phyloP scores from a whole-genome alignment of 2,888 invertebrate species.

The Drosophila anomelani region DNA sequence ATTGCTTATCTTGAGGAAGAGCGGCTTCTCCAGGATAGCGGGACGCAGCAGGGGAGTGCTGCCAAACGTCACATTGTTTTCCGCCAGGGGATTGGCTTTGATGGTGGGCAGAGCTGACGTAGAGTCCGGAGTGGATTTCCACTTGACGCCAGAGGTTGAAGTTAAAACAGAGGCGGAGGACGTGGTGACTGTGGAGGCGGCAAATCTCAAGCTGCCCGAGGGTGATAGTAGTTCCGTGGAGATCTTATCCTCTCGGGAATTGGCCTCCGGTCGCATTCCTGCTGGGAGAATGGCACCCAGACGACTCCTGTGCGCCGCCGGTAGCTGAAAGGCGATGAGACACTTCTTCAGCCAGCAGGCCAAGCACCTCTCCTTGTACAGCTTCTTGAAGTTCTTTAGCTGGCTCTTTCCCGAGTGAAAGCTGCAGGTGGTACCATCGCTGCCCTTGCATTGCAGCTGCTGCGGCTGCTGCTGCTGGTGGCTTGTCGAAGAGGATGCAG shows the following conservation, averaged over 20 bases:
- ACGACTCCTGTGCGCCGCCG: conserved; percentile 88
- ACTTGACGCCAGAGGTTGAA: conserved; percentile 60
- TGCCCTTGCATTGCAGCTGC: conserved; percentile 79
- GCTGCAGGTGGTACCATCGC: conserved; percentile 87
- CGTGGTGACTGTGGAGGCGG: conserved; percentile 21
- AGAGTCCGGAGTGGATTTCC: conserved; percentile 73
- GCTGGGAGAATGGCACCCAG: conserved; percentile 89
- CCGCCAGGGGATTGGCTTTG: conserved; percentile 79
- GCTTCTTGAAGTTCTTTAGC: conserved; percentile 86
- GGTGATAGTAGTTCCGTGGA: conserved; percentile 62
- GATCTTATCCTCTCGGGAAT: conserved; percentile 59
- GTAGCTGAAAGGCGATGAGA: conserved; percentile 91
- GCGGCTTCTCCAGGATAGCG: conserved; percentile 81
- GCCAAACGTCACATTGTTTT: conserved; percentile 83
- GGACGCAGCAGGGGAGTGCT: conserved; percentile 81
- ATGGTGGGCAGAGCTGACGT: conserved; percentile 56
- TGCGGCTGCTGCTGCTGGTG: conserved; percentile 76
- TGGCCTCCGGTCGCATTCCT: conserved; percentile 64
- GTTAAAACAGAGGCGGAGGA: conserved; percentile 38
- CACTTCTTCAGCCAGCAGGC: conserved; percentile 96
- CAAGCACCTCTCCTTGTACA: conserved; percentile 91
- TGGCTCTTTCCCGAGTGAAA: conserved; percentile 90
- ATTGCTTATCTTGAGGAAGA: conserved; percentile 74
- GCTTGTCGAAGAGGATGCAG: conserved; percentile 14
- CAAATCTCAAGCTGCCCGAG: conserved; percentile 55